These are phyloP conservation scores for Narcine bancroftii DNA, from an alignment of 2,113 vertebrate species.

Conservation along the genomic window DNA sequence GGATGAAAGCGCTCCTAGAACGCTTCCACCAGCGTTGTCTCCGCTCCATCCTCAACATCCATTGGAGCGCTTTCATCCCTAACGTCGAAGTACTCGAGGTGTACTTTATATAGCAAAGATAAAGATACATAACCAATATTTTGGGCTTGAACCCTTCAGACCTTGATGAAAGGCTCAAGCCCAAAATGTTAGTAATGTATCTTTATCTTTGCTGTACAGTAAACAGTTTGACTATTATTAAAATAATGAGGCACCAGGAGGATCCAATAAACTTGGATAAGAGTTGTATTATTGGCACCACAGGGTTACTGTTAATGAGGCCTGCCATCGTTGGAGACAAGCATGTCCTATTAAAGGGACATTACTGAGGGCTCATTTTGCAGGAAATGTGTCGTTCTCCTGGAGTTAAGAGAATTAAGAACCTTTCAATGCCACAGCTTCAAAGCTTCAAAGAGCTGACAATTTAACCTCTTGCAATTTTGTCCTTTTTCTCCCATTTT, in stretches of 20 bases:
- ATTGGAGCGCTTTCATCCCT: too few species aligned
- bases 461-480: neutral
- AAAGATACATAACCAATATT: too few species aligned
- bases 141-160: too few species aligned
- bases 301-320: neutral
- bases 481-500: neutral
- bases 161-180: too few species aligned
- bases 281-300: neutral
- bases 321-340: neutral
- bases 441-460: conserved; percentile 4
- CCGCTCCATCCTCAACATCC: too few species aligned
- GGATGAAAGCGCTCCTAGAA: too few species aligned
- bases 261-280: neutral
- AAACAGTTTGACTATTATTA: too few species aligned
- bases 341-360: neutral
- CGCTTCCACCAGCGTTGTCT: too few species aligned
- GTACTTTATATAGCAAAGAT: too few species aligned
- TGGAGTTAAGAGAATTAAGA: conserved; percentile 12
- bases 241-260: neutral
- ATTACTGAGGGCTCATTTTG: neutral
- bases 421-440: conserved; percentile 1
- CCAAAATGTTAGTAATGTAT: too few species aligned
- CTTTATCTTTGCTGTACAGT: too few species aligned
- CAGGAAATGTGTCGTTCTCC: neutral
- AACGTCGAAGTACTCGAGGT: too few species aligned